Evolutionary conservation across 2,113 vertebrate species (phyloP).

Genomic region (Donacobius atricapilla): DNA sequence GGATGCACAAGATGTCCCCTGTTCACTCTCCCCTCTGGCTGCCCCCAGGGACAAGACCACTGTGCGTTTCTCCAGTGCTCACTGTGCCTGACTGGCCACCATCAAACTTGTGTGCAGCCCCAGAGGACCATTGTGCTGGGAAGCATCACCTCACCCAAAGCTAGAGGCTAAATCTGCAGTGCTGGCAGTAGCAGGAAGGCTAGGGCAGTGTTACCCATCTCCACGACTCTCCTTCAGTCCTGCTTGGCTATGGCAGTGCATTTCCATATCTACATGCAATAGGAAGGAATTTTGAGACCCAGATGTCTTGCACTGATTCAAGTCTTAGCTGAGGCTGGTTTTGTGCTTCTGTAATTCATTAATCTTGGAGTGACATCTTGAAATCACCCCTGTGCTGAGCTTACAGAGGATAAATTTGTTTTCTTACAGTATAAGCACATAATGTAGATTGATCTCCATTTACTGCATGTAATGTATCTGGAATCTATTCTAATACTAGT

Average conservation of each 20-base stretch:
- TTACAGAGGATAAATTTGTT: neutral
- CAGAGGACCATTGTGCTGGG: neutral
- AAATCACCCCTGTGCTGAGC: neutral
- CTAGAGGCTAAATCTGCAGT: neutral
- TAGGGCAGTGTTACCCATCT: neutral
- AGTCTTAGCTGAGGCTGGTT: neutral
- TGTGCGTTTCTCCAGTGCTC: neutral
- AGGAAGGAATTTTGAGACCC: neutral
- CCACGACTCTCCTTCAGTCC: neutral
- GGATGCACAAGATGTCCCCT: fast-evolving
- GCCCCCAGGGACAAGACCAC: fast-evolving
- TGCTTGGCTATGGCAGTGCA: neutral
- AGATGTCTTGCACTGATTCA: neutral
- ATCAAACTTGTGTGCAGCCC: neutral
- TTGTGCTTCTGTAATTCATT: neutral
- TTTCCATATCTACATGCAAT: neutral
- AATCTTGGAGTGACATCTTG: neutral
- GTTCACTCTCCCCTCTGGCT: fast-evolving
- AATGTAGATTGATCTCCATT: neutral
- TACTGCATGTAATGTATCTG: neutral
- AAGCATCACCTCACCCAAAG: neutral
- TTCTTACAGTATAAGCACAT: neutral
- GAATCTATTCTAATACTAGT: neutral
- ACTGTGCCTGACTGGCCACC: neutral
- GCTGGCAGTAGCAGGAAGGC: neutral